phyloP scores from a whole-genome alignment of 2,113 vertebrate genomes.

The Alligator sinensis region DNA sequence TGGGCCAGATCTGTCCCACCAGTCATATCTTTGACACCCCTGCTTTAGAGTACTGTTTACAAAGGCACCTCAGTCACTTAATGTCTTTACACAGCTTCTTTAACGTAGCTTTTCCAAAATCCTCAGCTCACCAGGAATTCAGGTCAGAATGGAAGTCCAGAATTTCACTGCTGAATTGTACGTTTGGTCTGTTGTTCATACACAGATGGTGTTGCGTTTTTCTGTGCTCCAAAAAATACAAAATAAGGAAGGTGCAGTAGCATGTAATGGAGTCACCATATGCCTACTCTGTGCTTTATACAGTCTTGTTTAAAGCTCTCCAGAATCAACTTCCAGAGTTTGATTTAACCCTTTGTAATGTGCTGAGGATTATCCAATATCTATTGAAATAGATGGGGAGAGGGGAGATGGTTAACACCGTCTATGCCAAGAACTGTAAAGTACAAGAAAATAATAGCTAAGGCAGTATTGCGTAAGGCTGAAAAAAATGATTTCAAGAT shows the following conservation, averaged over 20 bases:
- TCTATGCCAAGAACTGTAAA: not conserved
- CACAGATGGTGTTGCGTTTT: not conserved
- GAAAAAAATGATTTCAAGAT: not conserved
- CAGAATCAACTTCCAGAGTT: not conserved
- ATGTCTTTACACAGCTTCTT: not conserved
- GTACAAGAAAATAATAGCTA: not conserved
- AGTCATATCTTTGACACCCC: no score
- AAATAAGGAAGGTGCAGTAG: not conserved
- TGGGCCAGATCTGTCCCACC: no score
- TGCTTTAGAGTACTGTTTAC: not conserved
- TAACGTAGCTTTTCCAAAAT: not conserved
- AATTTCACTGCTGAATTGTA: not conserved
- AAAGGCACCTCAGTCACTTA: not conserved
- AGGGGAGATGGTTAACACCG: not conserved
- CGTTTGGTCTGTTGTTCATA: not conserved
- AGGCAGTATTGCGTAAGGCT: not conserved
- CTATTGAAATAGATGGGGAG: not conserved
- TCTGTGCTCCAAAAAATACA: not conserved
- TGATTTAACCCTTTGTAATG: not conserved
- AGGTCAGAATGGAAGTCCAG: not conserved
- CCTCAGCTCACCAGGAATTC: not conserved
- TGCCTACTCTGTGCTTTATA: not conserved
- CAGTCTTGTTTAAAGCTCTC: not conserved
- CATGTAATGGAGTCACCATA: no score
- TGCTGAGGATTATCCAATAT: not conserved